Evolutionary conservation across 1,140 invertebrate genomes (phyloP).

Genomic region (Pseudomyrmex concolor): DNA sequence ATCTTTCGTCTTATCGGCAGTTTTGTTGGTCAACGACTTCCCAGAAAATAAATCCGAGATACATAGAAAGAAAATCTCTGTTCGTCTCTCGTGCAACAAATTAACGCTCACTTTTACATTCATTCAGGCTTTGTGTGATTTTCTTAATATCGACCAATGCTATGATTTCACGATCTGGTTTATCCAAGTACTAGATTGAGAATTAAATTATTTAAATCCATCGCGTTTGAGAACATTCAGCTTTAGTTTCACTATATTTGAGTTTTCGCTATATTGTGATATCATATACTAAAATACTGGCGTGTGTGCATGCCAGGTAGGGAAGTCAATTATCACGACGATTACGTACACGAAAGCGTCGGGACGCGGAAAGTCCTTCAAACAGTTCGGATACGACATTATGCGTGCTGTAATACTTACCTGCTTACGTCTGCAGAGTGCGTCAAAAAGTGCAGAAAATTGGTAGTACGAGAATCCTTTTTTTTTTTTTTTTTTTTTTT

Average conservation of each 20-base stretch:
- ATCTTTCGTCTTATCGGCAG: too few species aligned
- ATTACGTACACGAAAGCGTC: constrained; percentile 23
- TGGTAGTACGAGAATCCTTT: not conserved
- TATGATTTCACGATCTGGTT: constrained; percentile 39
- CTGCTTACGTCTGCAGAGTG: not conserved
- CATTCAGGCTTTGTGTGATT: constrained; percentile 33
- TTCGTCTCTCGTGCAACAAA: too few species aligned
- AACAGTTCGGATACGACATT: not conserved
- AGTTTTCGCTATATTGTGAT: not conserved
- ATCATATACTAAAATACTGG: not conserved
- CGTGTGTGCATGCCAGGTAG: not conserved
- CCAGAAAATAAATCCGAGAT: too few species aligned
- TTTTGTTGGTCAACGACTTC: too few species aligned
- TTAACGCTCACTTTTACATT: constrained; percentile 28
- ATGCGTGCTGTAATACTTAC: not conserved
- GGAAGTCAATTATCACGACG: not conserved
- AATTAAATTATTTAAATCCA: too few species aligned
- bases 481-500: too few species aligned
- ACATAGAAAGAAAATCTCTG: too few species aligned
- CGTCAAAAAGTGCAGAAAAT: constrained; percentile 2
- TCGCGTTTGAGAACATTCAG: not conserved
- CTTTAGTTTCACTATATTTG: not conserved
- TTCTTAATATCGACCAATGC: not conserved
- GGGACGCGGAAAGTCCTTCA: not conserved
- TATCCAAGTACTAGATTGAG: constrained; percentile 55